Evolutionary conservation across 2,888 invertebrate genomes (phyloP), one percentile per base, ranked within the genome.

Genomic region (Synergus japonicus): DNA sequence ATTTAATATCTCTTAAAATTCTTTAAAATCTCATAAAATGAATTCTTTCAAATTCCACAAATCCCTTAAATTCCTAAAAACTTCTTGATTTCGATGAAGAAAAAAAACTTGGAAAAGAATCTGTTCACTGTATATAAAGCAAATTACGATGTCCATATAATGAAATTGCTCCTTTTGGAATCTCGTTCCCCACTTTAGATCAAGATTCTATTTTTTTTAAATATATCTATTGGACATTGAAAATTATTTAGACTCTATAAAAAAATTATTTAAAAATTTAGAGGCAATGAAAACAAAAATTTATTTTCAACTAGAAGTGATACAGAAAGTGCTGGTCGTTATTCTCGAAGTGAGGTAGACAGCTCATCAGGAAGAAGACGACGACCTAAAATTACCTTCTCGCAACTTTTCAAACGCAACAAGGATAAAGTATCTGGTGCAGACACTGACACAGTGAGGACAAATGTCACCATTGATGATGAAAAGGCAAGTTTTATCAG

Each of bases 261-360:
- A 12, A 7, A 67, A 12, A 44, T 12, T 22, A 12, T 22, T n/a
- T 63, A 12, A 58, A 76, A 54, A 58, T 76, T 43, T 76, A 37
- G 4, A 41, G 15, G 60, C 15, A 44, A 76, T 63, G 73, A 81
- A 64, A 58, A 80, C 79, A 41, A 29, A 78, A 58, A 46, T 37
- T 78, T 80, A 80, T 76, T 83, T 64, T 63, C 63, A 69, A 78
- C 41, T 76, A 95, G 95, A 90, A 95, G 95, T 90, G 95, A 95
- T 92, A 95, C 95, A 63, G 95, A 95, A 91, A 95, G 95, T 89
- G 94, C 95, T 78, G 95, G 91, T 43, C 89, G 90, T 76, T 92
- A 91, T 84, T 92, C 92, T 18, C 90, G 90, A 78, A 89, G 87
- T 77, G 92, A 92, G 83, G 90, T 91, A n/a, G 92, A 92, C 69